A percentile compares a stretch with the other conserved stretches of the same genome.
phyloP scores from a whole-genome alignment of 2,888 invertebrate species.

The Andrena bucephala region DNA sequence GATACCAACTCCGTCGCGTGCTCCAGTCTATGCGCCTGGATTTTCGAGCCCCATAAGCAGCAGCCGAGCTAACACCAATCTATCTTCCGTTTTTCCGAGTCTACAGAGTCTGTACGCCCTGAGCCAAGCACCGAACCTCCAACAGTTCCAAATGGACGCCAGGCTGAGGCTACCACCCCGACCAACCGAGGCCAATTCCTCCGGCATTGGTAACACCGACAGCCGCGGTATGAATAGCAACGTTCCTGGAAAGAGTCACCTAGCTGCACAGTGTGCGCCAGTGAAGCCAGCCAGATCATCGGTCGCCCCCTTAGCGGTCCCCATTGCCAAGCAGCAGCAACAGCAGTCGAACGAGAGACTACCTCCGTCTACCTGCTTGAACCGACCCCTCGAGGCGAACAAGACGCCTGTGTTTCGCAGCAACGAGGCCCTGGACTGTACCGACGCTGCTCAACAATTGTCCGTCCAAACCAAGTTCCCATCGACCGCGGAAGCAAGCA shows the following conservation, averaged over 20 bases:
- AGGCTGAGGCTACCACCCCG: slow-evolving; percentile 66
- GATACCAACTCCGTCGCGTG: slow-evolving; percentile 65
- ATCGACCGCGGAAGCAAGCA: slow-evolving; percentile 47
- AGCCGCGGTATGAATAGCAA: slow-evolving; percentile 31
- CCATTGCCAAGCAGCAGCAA: slow-evolving; percentile 76
- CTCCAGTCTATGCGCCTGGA: slow-evolving; percentile 78
- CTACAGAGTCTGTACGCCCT: slow-evolving; percentile 75
- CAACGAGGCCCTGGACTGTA: slow-evolving; percentile 49
- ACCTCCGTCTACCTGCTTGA: slow-evolving; percentile 8
- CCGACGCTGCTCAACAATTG: slow-evolving; percentile 38
- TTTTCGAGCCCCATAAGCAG: slow-evolving; percentile 63
- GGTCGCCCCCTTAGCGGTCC: slow-evolving; percentile 76
- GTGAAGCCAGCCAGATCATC: slow-evolving; percentile 77
- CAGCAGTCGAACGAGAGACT: slow-evolving; percentile 53
- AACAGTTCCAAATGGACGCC: slow-evolving; percentile 76
- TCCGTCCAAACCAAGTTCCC: slow-evolving; percentile 60
- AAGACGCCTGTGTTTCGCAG: slow-evolving; percentile 40
- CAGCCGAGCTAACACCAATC: slow-evolving; percentile 57
- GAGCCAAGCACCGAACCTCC: slow-evolving; percentile 75
- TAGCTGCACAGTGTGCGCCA: slow-evolving; percentile 80
- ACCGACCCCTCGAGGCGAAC: slow-evolving; percentile 35
- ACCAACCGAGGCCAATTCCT: slow-evolving; percentile 16
- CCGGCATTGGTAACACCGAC: slow-evolving; percentile 14
- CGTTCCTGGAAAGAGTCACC: slow-evolving; percentile 72
- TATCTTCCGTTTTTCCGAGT: slow-evolving; percentile 76